Evolutionary conservation across 2,888 invertebrate species (phyloP), one percentile per base, ranked within the genome.

Genomic region (Drosophila pullipes): DNA sequence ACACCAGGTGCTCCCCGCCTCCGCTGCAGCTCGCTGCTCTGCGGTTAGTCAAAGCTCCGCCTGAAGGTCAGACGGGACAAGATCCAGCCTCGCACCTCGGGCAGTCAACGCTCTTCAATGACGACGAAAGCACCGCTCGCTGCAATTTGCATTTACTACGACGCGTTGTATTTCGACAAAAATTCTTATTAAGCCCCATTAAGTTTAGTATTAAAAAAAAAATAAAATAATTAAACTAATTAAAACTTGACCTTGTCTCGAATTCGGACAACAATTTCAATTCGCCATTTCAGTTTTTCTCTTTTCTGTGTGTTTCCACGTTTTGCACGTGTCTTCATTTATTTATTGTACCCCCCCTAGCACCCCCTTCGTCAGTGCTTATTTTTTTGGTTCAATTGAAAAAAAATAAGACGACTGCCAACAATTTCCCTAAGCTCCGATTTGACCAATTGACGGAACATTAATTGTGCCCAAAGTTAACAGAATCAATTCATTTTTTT

Each of bases 11-110:
- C 52, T 18, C 76, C 61, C 52, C 69, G 31, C 60, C 30, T 41
- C 13, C 28, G 6, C 28, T 13, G 13, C 55, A 31, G n/a, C 44
- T 7, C 41, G 10, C 4, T 1, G 25, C 25, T 47, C 16, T 2
- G 16, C 28, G 63, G 68, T 59, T 37, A 55, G 3, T 28, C 39
- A 59, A 72, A 87, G 88, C 88, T 85, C 49, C 59, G 30, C 25
- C 58, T 81, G 89, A 85, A 85, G 85, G 89, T 85, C 85, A 90
- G 89, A 69, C 71, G 83, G 89, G 81, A 85, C 83, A 76, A 67
- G 75, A 81, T 68, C 62, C 60, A 57, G 67, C 50, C 54, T 57
- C 54, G 47, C 62, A 53, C 54, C 4, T 25, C n/a, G 39, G 22
- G 70, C 72, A 90, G 90, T 90, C 78, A 64, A 59, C 85, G 83